Evolutionary conservation across 2,888 invertebrate species (phyloP).

Genomic region (Agrochola circellaris): DNA sequence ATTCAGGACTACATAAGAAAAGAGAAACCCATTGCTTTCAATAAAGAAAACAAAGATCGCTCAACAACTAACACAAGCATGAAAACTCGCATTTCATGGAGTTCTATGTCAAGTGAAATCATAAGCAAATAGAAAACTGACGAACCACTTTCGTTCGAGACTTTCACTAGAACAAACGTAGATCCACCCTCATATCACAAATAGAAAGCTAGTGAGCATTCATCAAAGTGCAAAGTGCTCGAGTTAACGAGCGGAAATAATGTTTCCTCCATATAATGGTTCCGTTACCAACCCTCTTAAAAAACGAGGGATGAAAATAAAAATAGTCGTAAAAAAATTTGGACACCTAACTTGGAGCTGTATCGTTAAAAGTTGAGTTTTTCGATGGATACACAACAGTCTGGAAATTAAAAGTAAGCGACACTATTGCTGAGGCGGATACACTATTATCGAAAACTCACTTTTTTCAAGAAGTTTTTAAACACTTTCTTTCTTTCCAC

Average conservation of each 20-base stretch:
- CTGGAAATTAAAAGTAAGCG: slow-evolving; percentile 25
- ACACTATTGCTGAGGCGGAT: not conserved
- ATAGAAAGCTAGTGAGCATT: slow-evolving; percentile 85
- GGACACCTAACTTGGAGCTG: slow-evolving; percentile 62
- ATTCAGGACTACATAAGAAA: not conserved
- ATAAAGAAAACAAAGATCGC: not conserved
- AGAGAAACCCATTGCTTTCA: slow-evolving; percentile 14
- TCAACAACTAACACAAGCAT: slow-evolving; percentile 32
- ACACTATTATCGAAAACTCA: not conserved
- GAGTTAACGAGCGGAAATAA: slow-evolving; percentile 89
- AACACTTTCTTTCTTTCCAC: not conserved
- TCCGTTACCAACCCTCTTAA: slow-evolving; percentile 78
- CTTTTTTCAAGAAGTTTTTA: not conserved
- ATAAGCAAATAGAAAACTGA: slow-evolving; percentile 57
- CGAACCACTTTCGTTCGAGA: slow-evolving; percentile 58
- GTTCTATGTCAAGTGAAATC: slow-evolving; percentile 59
- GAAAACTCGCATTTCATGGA: slow-evolving; percentile 56
- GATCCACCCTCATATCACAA: slow-evolving; percentile 77
- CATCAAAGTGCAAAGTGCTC: slow-evolving; percentile 87
- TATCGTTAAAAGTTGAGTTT: slow-evolving; percentile 64
- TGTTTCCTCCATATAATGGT: slow-evolving; percentile 88
- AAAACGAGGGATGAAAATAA: slow-evolving; percentile 77
- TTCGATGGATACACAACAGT: slow-evolving; percentile 21
- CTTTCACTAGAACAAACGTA: slow-evolving; percentile 61
- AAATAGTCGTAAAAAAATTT: slow-evolving; percentile 81